These are phyloP conservation scores for Chloropsis cyanopogon DNA, from an alignment of 2,113 vertebrate species.

Conservation along the genomic window DNA sequence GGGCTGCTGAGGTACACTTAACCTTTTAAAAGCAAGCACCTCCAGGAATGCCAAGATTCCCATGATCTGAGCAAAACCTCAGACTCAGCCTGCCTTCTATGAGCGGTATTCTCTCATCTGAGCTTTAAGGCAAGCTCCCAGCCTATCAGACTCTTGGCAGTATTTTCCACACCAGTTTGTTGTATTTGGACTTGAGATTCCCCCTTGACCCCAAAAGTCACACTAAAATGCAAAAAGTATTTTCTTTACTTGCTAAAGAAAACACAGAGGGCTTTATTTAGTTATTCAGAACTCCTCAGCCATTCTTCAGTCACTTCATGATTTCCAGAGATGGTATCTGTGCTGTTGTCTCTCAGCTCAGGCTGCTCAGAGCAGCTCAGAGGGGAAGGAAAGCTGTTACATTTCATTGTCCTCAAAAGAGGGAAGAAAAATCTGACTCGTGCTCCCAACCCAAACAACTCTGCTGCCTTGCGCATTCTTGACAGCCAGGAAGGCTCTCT, in stretches of 20 bases:
- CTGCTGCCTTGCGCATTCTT: neutral
- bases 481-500: slow-evolving; percentile 42
- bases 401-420: slow-evolving; percentile 62
- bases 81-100: neutral
- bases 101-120: neutral
- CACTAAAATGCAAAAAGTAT: slow-evolving; percentile 72
- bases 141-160: slow-evolving; percentile 67
- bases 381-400: slow-evolving; percentile 50
- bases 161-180: slow-evolving; percentile 42
- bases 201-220: slow-evolving; percentile 70
- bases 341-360: slow-evolving; percentile 26
- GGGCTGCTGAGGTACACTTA: neutral
- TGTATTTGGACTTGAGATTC: slow-evolving; percentile 72
- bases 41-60: neutral
- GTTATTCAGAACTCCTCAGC: slow-evolving; percentile 65
- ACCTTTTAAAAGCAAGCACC: neutral
- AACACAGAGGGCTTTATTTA: slow-evolving; percentile 66
- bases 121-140: slow-evolving; percentile 43
- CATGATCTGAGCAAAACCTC: slow-evolving; percentile 3
- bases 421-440: neutral
- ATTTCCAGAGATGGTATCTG: slow-evolving; percentile 67
- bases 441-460: slow-evolving; percentile 57
- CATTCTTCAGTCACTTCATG: slow-evolving; percentile 53
- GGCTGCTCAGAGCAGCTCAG: neutral
- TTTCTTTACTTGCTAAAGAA: slow-evolving; percentile 77